Conservation (phyloP, 2,113 vertebrate genomes). For the Rhinichthys klamathensis region DNA sequence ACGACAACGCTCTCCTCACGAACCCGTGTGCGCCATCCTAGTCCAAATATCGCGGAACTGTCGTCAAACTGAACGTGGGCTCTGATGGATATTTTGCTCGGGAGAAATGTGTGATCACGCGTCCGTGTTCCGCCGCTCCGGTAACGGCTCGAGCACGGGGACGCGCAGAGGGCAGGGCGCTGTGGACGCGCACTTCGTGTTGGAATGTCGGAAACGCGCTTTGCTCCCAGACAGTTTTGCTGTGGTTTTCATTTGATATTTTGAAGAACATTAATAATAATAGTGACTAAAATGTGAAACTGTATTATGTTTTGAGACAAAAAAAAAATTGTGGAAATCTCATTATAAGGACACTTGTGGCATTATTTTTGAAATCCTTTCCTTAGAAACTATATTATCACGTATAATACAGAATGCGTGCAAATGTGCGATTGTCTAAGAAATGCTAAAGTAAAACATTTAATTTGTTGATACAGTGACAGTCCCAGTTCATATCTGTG, state of each 20-base stretch:
- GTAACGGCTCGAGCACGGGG: slow-evolving; percentile 65
- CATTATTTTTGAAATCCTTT: no score
- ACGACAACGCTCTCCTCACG: slow-evolving; percentile 33
- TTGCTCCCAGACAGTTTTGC: not conserved
- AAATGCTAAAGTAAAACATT: not conserved
- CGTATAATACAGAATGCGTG: not conserved
- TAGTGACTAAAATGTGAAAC: not conserved
- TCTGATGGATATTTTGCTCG: slow-evolving; percentile 54
- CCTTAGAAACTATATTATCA: not conserved
- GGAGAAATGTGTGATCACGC: slow-evolving; percentile 45
- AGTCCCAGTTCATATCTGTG: not conserved
- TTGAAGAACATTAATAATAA: not conserved
- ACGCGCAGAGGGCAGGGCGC: slow-evolving; percentile 67
- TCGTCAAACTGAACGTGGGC: slow-evolving; percentile 44
- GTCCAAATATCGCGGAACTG: slow-evolving; percentile 50
- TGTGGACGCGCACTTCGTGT: slow-evolving; percentile 59
- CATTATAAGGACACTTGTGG: not conserved
- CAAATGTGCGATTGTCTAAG: not conserved
- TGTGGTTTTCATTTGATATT: not conserved
- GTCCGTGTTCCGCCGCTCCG: slow-evolving; percentile 39
- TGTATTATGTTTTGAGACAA: not conserved
- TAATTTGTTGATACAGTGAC: not conserved
- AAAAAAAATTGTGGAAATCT: not conserved
- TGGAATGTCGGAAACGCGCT: slow-evolving; percentile 54
- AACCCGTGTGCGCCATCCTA: slow-evolving; percentile 36